Base-by-base conservation (phyloP, 2,113 vertebrate genomes). In the Felis catus region DNA sequence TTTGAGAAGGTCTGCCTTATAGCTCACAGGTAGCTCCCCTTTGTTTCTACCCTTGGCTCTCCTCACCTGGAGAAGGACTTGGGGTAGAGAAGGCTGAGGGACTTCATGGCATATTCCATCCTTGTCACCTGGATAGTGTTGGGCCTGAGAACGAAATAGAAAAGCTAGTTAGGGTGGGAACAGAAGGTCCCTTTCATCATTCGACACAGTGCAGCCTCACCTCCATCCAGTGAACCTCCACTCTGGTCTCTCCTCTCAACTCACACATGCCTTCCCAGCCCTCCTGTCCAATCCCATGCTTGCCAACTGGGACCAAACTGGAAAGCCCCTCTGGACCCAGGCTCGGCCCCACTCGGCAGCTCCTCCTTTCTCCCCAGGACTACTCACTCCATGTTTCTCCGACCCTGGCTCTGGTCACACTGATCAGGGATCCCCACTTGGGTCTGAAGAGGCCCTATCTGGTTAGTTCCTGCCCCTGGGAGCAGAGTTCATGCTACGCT, bases 21-120 rank as follows among this genome's bases (percentile, higher is more conserved):
- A 36, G 18, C 65, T 66, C 58, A 11, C 11, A 36, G 1, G 36
- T 19, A 63, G 11, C 0, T 89, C 71, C 39, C 27, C 65, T 82
- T 45, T 51, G 48, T n/a, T 85, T 85, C 53, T 19, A 41, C 74
- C 36, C 58, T 25, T 74, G 48, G 27, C 55, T 85, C 39, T 71
- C 48, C 99, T 99, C 98, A 99, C 99, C 99, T 99, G 94, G 99
- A 99, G 51, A 99, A 98, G n/a, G 99, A 98, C 21, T 98, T 98
- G 33, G 99, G 98, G 36, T 98, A 98, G 48, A 99, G 96, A 63
- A 99, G 98, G 89, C 98, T 98, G 92, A 99, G 98, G 1, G 99
- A 99, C 98, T 98, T 99, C 99, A 98, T 99, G 4, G 99, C 99
- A 1, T 99, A 99, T 86, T 99, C 99, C 99, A 99, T 99, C 91